Evolutionary conservation across 1,140 invertebrate species (phyloP).

Genomic region (Lepidurus couesii): DNA sequence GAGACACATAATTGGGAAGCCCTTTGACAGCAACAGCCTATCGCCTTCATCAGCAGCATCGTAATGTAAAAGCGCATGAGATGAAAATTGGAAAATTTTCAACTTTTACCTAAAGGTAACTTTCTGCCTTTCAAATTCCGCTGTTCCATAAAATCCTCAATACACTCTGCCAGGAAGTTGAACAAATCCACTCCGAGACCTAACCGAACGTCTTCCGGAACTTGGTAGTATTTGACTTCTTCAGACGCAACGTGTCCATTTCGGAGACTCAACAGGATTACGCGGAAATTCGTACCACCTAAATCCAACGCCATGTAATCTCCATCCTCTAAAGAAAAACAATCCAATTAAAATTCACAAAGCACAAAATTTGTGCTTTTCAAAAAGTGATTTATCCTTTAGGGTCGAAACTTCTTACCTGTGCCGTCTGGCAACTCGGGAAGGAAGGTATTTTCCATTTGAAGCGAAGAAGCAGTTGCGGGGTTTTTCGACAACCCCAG

Average conservation of each 20-base stretch:
- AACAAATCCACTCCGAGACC: constrained; percentile 58
- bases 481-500: constrained; percentile 52
- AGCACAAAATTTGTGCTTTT: neutral
- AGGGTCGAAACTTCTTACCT: constrained; percentile 44
- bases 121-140: constrained; percentile 50
- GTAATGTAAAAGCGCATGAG: neutral
- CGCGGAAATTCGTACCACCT: constrained; percentile 73
- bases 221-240: constrained; percentile 52
- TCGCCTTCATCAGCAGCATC: constrained; percentile 14
- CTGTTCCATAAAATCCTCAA: constrained; percentile 61
- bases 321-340: constrained; percentile 54
- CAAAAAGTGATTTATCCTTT: neutral
- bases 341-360: neutral
- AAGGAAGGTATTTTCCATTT: constrained; percentile 63
- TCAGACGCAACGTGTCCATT: constrained; percentile 48
- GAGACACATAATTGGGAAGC: neutral
- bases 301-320: constrained; percentile 69
- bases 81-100: neutral
- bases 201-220: constrained; percentile 52
- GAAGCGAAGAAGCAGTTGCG: constrained; percentile 50
- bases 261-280: constrained; percentile 57
- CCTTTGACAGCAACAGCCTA: neutral
- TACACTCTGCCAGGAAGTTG: constrained; percentile 68
- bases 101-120: constrained; percentile 55
- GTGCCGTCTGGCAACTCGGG: constrained; percentile 56